Evolutionary conservation across 2,888 invertebrate genomes (phyloP), one percentile per base, ranked within the genome.

Genomic region (Osmoderma eremita): DNA sequence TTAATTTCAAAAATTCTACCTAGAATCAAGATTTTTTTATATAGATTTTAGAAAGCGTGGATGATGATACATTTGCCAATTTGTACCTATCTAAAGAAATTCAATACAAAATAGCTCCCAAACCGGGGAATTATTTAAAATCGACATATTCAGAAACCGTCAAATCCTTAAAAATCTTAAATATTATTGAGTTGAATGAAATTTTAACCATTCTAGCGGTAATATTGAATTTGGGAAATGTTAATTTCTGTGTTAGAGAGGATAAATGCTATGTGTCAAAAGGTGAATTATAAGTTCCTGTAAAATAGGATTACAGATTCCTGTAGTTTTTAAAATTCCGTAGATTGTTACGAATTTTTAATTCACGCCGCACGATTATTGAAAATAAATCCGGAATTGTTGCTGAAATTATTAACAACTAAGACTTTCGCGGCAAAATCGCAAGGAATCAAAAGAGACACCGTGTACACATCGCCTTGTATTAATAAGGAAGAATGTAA

Each of bases 191-290:
- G 51, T 71, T 74, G 48, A 48, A 58, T 30, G 71, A 78, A 12
- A 76, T 82, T 20, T 75, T 79, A 18, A 73, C 73, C 63, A 71
- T 80, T 30, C 69, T 82, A 2, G 77, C 80, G 2, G 63, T 78
- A 3, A 71, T 82, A 10, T 67, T 82, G 15, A 81, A 82, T 69
- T 74, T 82, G 72, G 79, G 81, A 1, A 80, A 82, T 68, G 76
- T 82, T 39, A 70, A 69, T 53, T 81, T 81, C 56, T 64, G 69
- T 3, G 65, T 76, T 17, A 73, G 69, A 13, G 72, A 71, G 13
- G 75, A 74, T 42, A 56, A 48, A 1, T 67, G 70, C 38, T 41
- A 50, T 42, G 66, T 74, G 8, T 13, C 67, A n/a, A 67, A 42
- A 61, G 65, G 70, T 70, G 65, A 51, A 3, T 24, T 36, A 45